These are phyloP conservation scores for Herminia tarsipennalis DNA, from an alignment of 2,888 invertebrate species.

Conservation along the genomic window DNA sequence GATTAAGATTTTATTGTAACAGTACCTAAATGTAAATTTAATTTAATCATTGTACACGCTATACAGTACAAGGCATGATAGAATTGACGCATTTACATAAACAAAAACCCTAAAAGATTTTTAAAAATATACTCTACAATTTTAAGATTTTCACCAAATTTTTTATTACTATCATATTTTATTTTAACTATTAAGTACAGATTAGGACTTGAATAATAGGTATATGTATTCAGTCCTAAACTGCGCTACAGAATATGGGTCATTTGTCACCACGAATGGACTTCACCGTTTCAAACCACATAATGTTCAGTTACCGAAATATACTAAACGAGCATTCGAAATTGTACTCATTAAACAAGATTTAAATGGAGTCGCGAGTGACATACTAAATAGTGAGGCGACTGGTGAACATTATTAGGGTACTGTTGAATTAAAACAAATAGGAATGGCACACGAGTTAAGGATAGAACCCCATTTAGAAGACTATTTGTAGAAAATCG, in stretches of 20 bases:
- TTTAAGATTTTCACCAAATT: too few relatives aligned
- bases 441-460: not conserved
- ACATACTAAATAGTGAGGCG: conserved; percentile 33
- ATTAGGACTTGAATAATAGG: not conserved
- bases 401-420: conserved; percentile 15
- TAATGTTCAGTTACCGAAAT: conserved; percentile 38
- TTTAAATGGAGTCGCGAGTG: conserved; percentile 39
- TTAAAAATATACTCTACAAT: too few relatives aligned
- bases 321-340: conserved; percentile 27
- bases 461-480: not conserved
- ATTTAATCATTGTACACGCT: too few relatives aligned
- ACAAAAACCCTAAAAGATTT: too few relatives aligned
- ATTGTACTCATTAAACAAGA: conserved; percentile 42
- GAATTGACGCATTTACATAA: too few relatives aligned
- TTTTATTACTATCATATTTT: too few relatives aligned
- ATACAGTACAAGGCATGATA: too few relatives aligned
- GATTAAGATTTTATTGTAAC: too few relatives aligned
- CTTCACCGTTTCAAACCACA: conserved; percentile 40
- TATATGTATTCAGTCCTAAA: conserved; percentile 12
- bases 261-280: conserved; percentile 43
- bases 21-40: too few relatives aligned
- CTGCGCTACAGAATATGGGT: conserved; percentile 39
- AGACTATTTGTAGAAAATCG: not conserved
- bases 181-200: not conserved
- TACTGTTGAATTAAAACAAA: conserved; percentile 19